A percentile compares a stretch with the other conserved stretches of the same genome.
Evolutionary conservation across 2,888 invertebrate species (phyloP).

Genomic region (Eupithecia subfuscata): DNA sequence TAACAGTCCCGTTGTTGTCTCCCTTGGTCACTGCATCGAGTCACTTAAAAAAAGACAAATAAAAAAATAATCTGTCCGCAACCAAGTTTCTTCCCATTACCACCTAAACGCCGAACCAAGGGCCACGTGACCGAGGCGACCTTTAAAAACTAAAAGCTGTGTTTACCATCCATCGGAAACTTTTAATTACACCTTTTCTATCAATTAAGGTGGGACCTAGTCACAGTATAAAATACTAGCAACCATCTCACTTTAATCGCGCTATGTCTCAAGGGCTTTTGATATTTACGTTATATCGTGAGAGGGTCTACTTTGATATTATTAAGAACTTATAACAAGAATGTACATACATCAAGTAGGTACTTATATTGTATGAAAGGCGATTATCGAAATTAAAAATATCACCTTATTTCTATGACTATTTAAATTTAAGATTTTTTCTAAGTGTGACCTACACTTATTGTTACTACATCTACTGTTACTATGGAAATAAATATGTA

Average conservation of each 20-base stretch:
- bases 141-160: slow-evolving; percentile 34
- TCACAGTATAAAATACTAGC: background rate
- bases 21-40: background rate
- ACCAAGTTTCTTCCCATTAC: background rate
- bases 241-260: background rate
- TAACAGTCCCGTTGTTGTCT: background rate
- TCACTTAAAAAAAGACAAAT: background rate
- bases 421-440: background rate
- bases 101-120: background rate
- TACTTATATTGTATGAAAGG: background rate
- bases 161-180: slow-evolving; percentile 39
- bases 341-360: background rate
- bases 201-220: slow-evolving; percentile 28
- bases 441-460: too few relatives aligned
- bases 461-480: background rate
- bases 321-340: background rate
- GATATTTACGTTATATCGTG: background rate
- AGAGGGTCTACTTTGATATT: background rate
- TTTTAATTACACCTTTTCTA: slow-evolving; percentile 42
- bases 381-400: background rate
- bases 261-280: background rate
- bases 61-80: background rate
- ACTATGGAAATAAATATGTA: background rate
- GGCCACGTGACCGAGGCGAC: background rate
- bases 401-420: background rate